A percentile compares a stretch with the other conserved stretches of the same genome.
phyloP scores from a whole-genome alignment of 1,140 invertebrate species.

The Parapsyche elsis region DNA sequence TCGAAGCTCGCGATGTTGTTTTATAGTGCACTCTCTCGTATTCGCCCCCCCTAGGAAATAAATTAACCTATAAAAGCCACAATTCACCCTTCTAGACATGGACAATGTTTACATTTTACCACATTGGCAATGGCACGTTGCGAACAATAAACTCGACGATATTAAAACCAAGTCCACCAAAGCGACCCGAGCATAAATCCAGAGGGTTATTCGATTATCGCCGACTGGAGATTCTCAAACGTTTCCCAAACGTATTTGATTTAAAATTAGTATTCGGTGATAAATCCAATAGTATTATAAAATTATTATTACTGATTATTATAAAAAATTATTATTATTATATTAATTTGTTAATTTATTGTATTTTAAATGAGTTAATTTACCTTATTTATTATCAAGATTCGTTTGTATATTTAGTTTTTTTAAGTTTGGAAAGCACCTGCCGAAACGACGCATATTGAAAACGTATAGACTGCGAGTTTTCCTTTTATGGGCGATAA shows the following conservation, averaged over 20 bases:
- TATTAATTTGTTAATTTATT: no score
- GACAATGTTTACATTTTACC: slow-evolving; percentile 24
- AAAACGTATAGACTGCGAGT: not conserved
- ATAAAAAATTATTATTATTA: no score
- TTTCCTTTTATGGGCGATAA: slow-evolving; percentile 35
- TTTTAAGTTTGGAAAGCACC: no score
- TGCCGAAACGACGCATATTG: not conserved
- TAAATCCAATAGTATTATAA: no score
- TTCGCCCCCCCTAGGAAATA: slow-evolving; percentile 17
- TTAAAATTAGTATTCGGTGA: no score
- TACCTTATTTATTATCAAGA: no score
- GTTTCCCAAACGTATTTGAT: not conserved
- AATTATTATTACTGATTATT: no score
- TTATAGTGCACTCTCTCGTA: not conserved
- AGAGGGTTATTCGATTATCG: not conserved
- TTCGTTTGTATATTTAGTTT: no score
- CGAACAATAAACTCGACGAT: slow-evolving; percentile 5
- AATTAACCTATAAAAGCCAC: slow-evolving; percentile 33
- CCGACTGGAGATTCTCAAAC: not conserved
- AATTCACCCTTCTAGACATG: slow-evolving; percentile 13
- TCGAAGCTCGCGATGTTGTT: not conserved
- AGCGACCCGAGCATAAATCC: no score
- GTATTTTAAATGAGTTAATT: no score
- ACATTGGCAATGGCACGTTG: not conserved
- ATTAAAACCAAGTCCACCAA: slow-evolving; percentile 1